Percentiles rank a stretch among this genome's conserved stretches.
phyloP scores from a whole-genome alignment of 2,888 invertebrate species.

The Drosophila hawaiiensis region DNA sequence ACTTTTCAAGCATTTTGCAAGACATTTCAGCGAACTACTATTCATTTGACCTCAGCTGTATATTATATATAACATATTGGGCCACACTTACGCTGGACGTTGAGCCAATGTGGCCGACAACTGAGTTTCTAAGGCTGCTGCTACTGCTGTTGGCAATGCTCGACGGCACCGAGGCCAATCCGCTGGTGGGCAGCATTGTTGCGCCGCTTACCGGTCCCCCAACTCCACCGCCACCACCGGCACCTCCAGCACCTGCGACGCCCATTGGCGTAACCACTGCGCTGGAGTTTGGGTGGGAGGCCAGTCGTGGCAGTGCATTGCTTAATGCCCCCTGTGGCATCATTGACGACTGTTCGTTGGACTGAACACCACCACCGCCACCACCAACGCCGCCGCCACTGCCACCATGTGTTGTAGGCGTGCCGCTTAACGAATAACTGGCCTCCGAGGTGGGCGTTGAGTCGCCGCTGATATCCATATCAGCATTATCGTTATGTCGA shows the following conservation, averaged over 20 bases:
- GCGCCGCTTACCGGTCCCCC: slow-evolving; percentile 79
- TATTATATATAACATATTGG: background rate
- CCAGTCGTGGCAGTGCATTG: slow-evolving; percentile 86
- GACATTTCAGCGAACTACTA: background rate
- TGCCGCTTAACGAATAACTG: slow-evolving; percentile 87
- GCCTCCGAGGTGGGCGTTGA: slow-evolving; percentile 95
- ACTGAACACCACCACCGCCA: slow-evolving; percentile 48
- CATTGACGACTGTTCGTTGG: slow-evolving; percentile 65
- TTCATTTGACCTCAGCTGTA: background rate
- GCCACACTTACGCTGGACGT: slow-evolving; percentile 67
- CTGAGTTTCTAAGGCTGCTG: slow-evolving; percentile 75
- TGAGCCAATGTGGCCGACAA: slow-evolving; percentile 74
- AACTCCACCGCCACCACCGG: slow-evolving; percentile 56
- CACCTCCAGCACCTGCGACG: slow-evolving; percentile 29
- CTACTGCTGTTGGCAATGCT: slow-evolving; percentile 65
- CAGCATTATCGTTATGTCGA: slow-evolving; percentile 88
- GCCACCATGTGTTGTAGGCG: slow-evolving; percentile 82
- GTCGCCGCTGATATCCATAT: slow-evolving; percentile 97
- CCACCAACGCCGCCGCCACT: slow-evolving; percentile 50
- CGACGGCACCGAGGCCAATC: slow-evolving; percentile 73
- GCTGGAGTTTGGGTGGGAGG: slow-evolving; percentile 84
- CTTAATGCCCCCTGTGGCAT: slow-evolving; percentile 83
- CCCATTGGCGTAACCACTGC: slow-evolving; percentile 46
- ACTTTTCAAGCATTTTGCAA: background rate
- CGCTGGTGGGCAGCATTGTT: slow-evolving; percentile 81